Base-by-base conservation (phyloP, 30 jellyfish, hydroid and myxozoan genomes). In the Sanderia malayensis region DNA sequence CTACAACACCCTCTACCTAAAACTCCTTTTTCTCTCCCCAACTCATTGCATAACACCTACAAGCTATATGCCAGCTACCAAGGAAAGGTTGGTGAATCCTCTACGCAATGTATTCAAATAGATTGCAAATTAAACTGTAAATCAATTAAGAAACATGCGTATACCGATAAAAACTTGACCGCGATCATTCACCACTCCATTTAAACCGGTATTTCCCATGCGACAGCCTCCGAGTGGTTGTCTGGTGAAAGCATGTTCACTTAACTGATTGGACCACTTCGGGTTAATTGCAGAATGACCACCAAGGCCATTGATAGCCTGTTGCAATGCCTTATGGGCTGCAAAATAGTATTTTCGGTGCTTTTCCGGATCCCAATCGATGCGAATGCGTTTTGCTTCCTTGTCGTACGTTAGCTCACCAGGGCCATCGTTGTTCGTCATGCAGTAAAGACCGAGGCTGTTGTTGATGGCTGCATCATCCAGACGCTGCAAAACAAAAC, bases 161-260 rank as follows among this genome's bases (percentile, higher is more conserved):
- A 24, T 74, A 85, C 99, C 99, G 11, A 93, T 93, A 70, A 93
- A 93, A 23, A 93, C 87, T 44, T 74, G 96, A 17, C 99, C 99
- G 53, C 76, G 45, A 79, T 93, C 97, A 46, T 93, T 86, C 8
- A 93, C 99, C 26, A 93, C 99, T 0, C 99, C 99, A 71, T 80
- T 65, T 23, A 64, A 49, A 27, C 99, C 99, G 1, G 96, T 59
- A 52, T 93, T 96, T 17, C 99, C 99, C 99, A 93, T 93, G 23
- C 94, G 58, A 58, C 99, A 93, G 34, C 99, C 99, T 18, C 99
- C 99, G 22, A 93, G 81, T 2, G 99, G 99, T 23, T 93, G 99
- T 31, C 71, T 81, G 27, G 95, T 79, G 34, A 93, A 33, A 4
- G 85, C 86, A 4, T 84, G 90, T 9, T 79, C 33, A 44, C 95